A percentile compares a stretch with the other conserved stretches of the same genome.
Evolutionary conservation across 2,888 invertebrate species (phyloP).

Genomic region (Tinea semifulvella): DNA sequence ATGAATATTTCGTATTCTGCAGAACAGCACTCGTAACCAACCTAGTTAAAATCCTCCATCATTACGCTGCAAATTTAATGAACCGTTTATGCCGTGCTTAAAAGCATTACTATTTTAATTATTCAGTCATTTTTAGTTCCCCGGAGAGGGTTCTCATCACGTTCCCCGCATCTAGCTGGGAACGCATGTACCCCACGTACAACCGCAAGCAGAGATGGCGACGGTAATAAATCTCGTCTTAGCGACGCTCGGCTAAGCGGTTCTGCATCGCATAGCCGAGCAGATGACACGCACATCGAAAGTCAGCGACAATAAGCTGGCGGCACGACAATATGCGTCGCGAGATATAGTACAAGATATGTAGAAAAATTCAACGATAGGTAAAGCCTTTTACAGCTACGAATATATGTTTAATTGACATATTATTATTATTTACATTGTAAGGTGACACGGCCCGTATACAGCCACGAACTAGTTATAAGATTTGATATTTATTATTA

Average conservation of each 20-base stretch:
- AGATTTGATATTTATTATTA: too few species aligned
- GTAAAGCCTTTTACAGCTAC: too few species aligned
- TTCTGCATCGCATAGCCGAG: constrained; percentile 8
- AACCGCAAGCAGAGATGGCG: constrained; percentile 31
- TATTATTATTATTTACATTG: too few species aligned
- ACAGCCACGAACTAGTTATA: too few species aligned
- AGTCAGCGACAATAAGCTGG: too few species aligned
- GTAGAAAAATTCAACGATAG: too few species aligned
- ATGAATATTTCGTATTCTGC: constrained; percentile 2
- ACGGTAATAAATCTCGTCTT: constrained; percentile 41
- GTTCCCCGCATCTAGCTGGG: background rate
- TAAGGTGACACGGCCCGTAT: too few species aligned
- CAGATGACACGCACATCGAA: too few species aligned
- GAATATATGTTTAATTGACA: too few species aligned
- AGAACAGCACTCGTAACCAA: constrained; percentile 7
- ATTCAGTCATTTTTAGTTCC: constrained; percentile 12
- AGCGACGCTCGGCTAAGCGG: constrained; percentile 15
- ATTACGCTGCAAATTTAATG: constrained; percentile 10
- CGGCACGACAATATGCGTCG: too few species aligned
- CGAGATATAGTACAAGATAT: too few species aligned
- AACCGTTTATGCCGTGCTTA: constrained; percentile 10
- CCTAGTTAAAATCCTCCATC: constrained; percentile 9
- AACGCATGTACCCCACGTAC: constrained; percentile 22
- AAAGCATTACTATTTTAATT: constrained; percentile 13
- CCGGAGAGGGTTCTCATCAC: constrained; percentile 9